Evolutionary conservation across 2,888 invertebrate species (phyloP).

Genomic region (Hoplodrina blanda): DNA sequence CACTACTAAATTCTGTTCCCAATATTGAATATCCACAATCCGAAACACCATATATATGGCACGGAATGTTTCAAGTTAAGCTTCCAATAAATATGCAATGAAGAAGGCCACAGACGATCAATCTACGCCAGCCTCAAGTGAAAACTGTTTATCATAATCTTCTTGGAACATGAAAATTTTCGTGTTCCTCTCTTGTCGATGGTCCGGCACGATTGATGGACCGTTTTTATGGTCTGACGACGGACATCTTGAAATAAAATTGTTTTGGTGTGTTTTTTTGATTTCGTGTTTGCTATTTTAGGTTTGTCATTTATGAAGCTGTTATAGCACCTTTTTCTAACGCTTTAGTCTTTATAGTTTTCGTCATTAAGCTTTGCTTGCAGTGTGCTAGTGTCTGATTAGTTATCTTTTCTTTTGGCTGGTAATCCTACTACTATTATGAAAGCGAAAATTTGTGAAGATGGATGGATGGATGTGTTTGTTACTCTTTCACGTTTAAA

Average conservation of each 20-base stretch:
- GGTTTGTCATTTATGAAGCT: not conserved
- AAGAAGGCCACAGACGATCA: slow-evolving; percentile 75
- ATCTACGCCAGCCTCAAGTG: slow-evolving; percentile 77
- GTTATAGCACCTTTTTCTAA: not conserved
- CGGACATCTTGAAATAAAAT: slow-evolving; percentile 49
- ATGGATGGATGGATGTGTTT: no score
- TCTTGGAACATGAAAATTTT: slow-evolving; percentile 69
- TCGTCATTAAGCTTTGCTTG: not conserved
- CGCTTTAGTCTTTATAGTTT: not conserved
- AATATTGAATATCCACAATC: slow-evolving; percentile 66
- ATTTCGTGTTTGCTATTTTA: slow-evolving; percentile 11
- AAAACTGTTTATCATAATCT: slow-evolving; percentile 83
- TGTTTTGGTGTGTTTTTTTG: slow-evolving; percentile 31
- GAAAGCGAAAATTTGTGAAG: no score
- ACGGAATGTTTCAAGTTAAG: slow-evolving; percentile 71
- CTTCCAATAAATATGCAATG: slow-evolving; percentile 84
- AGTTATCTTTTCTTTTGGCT: not conserved
- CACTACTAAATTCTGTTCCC: slow-evolving; percentile 13
- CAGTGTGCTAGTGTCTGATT: no score
- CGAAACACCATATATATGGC: slow-evolving; percentile 70
- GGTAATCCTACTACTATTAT: no score
- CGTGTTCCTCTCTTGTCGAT: slow-evolving; percentile 62
- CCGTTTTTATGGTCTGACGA: slow-evolving; percentile 51
- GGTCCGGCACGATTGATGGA: slow-evolving; percentile 58
- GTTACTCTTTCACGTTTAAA: no score